phyloP scores from a whole-genome alignment of 92 coral and sea anemone species.

The Epizoanthus fatuus region DNA sequence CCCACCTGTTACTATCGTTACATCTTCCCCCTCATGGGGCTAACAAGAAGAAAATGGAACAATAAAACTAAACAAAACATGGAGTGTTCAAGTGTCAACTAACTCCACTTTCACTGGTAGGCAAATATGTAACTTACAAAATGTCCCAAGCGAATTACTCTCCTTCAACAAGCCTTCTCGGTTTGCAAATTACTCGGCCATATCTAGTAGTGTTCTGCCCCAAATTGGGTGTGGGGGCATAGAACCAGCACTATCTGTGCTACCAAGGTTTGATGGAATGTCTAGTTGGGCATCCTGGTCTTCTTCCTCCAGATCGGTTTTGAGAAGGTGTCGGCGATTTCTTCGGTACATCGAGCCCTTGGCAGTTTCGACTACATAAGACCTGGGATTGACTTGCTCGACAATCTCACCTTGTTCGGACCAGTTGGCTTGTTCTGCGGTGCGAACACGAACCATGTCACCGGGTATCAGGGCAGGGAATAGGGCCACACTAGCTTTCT shows the following conservation, averaged over 20 bases:
- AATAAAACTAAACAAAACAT: background rate
- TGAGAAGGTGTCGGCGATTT: background rate
- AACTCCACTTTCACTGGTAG: background rate
- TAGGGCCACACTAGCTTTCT: background rate
- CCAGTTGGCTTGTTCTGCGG: background rate
- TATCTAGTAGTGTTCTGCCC: background rate
- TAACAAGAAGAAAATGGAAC: background rate
- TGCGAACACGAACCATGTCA: background rate
- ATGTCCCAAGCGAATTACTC: background rate
- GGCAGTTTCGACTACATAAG: background rate
- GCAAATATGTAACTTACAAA: background rate
- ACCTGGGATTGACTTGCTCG: background rate
- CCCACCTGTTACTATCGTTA: background rate
- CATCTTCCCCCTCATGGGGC: background rate
- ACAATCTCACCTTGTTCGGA: background rate
- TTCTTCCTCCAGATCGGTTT: background rate
- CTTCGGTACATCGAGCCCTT: background rate
- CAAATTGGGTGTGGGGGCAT: background rate
- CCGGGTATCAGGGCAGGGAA: background rate
- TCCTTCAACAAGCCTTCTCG: background rate
- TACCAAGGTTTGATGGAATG: background rate
- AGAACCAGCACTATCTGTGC: background rate
- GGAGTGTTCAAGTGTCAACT: background rate
- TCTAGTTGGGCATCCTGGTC: background rate
- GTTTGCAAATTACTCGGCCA: background rate